Base-by-base conservation (phyloP, 2,888 invertebrate genomes). In the Idaea biselata region DNA sequence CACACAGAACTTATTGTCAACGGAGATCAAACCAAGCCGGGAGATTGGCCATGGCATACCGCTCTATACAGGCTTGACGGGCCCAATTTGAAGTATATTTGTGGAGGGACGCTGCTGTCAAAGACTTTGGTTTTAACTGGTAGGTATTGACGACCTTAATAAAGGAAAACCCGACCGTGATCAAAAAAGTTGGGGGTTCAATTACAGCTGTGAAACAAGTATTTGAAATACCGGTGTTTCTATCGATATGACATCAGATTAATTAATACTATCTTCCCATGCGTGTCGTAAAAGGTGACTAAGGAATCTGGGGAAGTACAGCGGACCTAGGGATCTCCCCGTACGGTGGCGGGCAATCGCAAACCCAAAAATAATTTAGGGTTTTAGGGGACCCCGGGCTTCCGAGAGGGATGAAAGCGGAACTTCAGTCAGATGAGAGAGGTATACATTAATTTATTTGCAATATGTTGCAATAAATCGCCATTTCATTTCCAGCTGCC, bases 1-100 rank as follows among this genome's bases (percentile, higher is more conserved):
- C 80, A 85, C 53, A 83, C 82, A 0, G 83, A 78, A 56, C 68
- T 88, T 14, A 86, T 90, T 32, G 83, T 85, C 0, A 79, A 80
- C 53, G 89, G 87, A 0, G 66, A 68, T 7, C 69, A 76, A 0
- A 82, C 86, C 0, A 82, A 84, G 56, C 79, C 84, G 6, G 89
- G 89, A 0, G 87, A 89, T 65, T 90, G 87, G 88, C 89, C 89
- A 0, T 90, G 89, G 89, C 90, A 89, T 69, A 80, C 73, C 0
- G 89, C 88, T 0, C 63, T 90, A 18, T 85, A 83, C 54, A 78
- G 75, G 58, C 59, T 80, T 0, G 72, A 78, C 2, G 70, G 73
- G 8, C 58, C 68, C 0, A 64, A 63, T 0, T 71, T 82, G 5
- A 78, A 73, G 18, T 88, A 87, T 56, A 84, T 81, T 6, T 89